A percentile compares a stretch with the other conserved stretches of the same genome.
phyloP scores from a whole-genome alignment of 2,797 vertebrate genomes.

The Brachyalestes nurse region DNA sequence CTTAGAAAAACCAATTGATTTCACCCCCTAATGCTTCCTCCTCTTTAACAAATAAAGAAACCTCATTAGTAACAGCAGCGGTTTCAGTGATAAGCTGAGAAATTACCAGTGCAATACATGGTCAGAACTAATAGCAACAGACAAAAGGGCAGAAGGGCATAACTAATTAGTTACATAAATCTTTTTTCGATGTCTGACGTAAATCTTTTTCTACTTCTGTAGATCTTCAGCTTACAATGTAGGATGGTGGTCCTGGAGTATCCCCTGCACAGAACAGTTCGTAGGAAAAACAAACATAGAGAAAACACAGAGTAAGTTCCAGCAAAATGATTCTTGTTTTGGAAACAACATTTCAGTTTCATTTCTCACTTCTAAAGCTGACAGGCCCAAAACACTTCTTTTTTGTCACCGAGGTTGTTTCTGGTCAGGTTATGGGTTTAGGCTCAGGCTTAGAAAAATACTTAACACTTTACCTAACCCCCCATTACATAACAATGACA shows the following conservation, averaged over 20 bases:
- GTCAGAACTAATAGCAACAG: neutral
- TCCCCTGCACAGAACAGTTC: no score
- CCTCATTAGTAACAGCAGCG: neutral
- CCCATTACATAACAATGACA: no score
- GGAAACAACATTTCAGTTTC: no score
- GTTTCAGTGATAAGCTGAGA: neutral
- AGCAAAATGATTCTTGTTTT: neutral
- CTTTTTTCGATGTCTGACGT: no score
- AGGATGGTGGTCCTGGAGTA: neutral
- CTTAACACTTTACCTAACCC: no score
- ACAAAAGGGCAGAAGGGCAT: neutral
- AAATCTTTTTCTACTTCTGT: neutral
- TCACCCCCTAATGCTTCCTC: neutral
- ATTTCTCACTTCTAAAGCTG: no score
- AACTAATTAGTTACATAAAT: no score
- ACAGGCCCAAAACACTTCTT: no score
- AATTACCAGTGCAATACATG: neutral
- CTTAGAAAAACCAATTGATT: neutral
- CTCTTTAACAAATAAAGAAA: constrained; percentile 1
- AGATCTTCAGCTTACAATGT: neutral
- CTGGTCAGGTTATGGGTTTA: neutral
- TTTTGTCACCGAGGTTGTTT: no score
- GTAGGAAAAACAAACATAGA: neutral
- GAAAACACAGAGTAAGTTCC: neutral
- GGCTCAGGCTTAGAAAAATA: no score